Conservation (phyloP, 1,140 invertebrate species). For the Drosophila neocordata region DNA sequence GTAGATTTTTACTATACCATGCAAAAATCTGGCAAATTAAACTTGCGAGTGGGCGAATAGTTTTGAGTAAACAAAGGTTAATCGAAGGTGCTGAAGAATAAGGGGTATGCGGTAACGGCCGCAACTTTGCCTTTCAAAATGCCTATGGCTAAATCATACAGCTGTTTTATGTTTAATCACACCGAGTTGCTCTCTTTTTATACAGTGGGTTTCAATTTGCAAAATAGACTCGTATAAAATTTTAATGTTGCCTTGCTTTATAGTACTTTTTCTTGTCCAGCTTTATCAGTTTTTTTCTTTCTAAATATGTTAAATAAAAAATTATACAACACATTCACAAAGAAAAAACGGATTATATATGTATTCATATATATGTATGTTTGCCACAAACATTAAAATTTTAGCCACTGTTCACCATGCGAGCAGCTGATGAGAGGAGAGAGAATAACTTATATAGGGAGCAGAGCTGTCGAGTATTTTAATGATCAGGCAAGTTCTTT, state of each 20-base stretch:
- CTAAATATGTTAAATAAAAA: no score
- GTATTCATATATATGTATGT: neutral
- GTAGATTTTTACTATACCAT: conserved; percentile 10
- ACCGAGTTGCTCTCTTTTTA: conserved; percentile 16
- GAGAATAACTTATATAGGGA: neutral
- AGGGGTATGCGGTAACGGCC: neutral
- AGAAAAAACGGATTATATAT: no score
- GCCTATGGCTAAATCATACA: conserved; percentile 29
- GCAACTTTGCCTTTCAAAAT: neutral
- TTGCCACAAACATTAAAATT: neutral
- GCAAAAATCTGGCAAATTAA: conserved; percentile 25
- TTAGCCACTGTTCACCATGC: neutral
- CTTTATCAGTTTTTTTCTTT: neutral
- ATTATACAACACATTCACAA: no score
- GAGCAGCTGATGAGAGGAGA: conserved; percentile 22
- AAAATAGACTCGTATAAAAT: neutral
- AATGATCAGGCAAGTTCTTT: neutral
- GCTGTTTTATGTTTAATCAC: conserved; percentile 60
- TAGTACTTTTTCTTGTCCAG: neutral
- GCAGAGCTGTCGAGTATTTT: conserved; percentile 2
- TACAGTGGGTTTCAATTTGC: neutral
- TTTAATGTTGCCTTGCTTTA: neutral
- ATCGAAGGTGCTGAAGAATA: neutral
- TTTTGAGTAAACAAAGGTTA: conserved; percentile 32
- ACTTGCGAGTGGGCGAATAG: conserved; percentile 33